A percentile compares a stretch with the other conserved stretches of the same genome.
These are phyloP conservation scores for Ailurus styani DNA, from an alignment of 2,113 vertebrate genomes.

Conservation along the genomic window DNA sequence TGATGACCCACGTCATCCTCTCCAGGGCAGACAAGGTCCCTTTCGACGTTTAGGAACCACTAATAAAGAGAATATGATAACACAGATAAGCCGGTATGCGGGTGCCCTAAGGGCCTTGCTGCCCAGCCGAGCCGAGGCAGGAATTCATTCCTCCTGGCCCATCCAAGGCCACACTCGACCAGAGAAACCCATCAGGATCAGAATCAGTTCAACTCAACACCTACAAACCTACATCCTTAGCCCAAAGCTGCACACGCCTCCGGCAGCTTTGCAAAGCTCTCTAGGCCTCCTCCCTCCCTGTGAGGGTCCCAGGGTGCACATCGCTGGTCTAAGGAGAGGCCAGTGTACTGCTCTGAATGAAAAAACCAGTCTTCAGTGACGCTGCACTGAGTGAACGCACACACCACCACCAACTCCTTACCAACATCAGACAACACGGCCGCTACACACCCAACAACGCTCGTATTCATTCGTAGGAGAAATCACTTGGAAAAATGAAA, in stretches of 20 bases:
- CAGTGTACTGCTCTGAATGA: neutral
- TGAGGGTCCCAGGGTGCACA: neutral
- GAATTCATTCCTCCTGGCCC: rapidly evolving
- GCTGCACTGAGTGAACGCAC: rapidly evolving
- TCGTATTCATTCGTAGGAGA: too few relatives aligned
- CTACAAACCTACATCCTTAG: rapidly evolving
- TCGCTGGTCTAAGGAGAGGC: rapidly evolving
- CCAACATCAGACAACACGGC: rapidly evolving
- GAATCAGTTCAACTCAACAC: neutral
- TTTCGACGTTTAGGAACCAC: neutral
- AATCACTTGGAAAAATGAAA: neutral
- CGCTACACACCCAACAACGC: neutral
- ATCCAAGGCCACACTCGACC: rapidly evolving
- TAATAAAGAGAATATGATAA: rapidly evolving
- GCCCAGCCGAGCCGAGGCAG: rapidly evolving
- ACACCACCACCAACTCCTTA: rapidly evolving
- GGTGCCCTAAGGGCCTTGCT: rapidly evolving
- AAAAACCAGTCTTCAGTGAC: too few relatives aligned
- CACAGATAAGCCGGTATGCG: rapidly evolving
- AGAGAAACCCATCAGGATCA: rapidly evolving
- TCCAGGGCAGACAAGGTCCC: neutral
- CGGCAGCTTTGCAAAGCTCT: neutral
- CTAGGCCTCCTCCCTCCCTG: neutral
- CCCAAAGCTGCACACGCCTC: neutral
- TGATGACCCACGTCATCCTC: rapidly evolving